Conservation (phyloP, 2,797 vertebrate species). For the Gadopsis bispinosus region DNA sequence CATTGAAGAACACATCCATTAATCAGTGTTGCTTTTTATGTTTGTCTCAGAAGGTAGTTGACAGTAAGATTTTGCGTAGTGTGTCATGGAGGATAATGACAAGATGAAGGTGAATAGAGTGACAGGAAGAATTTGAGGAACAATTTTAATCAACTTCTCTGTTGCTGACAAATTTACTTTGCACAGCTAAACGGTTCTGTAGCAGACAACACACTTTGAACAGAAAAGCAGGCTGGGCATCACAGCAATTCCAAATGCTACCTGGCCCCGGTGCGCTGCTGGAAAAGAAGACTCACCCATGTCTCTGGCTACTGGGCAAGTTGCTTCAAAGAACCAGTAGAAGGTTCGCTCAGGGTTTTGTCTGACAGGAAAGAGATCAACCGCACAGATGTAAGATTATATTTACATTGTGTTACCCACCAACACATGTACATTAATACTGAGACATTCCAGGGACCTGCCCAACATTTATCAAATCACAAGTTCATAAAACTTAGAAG, state of each 20-base stretch:
- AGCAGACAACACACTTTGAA: neutral
- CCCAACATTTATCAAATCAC: neutral
- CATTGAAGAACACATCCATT: neutral
- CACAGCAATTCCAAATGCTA: neutral
- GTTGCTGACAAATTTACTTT: neutral
- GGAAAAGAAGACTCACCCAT: constrained; percentile 82
- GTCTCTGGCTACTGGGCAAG: constrained; percentile 85
- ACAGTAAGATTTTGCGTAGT: neutral
- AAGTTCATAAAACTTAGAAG: neutral
- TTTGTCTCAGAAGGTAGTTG: neutral
- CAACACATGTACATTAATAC: neutral
- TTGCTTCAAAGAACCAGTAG: constrained; percentile 90
- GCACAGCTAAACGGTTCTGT: neutral
- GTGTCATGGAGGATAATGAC: neutral
- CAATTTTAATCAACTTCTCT: constrained; percentile 40
- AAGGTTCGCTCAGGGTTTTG: constrained; percentile 86
- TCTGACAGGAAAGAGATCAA: constrained; percentile 75
- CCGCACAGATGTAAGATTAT: constrained; percentile 13
- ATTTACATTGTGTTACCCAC: neutral
- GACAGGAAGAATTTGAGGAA: constrained; percentile 29
- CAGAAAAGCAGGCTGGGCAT: neutral
- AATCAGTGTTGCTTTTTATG: neutral
- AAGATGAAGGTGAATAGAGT: neutral
- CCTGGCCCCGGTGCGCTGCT: neutral
- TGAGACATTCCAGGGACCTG: neutral